These are phyloP conservation scores for Anableps anableps DNA, from an alignment of 2,797 vertebrate species.

Conservation along the genomic window DNA sequence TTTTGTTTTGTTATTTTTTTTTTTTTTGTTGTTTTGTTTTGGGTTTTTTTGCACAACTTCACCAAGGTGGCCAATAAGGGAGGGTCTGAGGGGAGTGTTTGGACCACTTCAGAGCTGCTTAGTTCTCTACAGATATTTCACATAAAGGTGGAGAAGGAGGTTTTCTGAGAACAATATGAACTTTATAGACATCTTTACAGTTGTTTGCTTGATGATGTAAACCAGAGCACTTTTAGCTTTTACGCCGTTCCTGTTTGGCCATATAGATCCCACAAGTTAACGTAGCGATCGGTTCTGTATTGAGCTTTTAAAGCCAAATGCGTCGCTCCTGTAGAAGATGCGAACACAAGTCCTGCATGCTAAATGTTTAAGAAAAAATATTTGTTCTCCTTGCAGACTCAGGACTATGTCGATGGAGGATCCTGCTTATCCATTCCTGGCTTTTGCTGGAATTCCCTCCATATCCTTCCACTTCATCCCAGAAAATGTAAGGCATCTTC, in stretches of 20 bases:
- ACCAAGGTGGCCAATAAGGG: no score
- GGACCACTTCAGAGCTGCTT: no score
- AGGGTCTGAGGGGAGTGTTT: no score
- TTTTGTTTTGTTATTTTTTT: no score
- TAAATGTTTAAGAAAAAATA: neutral
- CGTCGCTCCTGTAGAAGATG: neutral
- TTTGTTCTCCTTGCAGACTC: constrained; percentile 67
- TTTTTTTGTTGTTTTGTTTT: no score
- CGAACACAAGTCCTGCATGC: neutral
- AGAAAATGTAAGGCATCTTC: constrained; percentile 57
- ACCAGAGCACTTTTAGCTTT: neutral
- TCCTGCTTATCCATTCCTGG: constrained; percentile 88
- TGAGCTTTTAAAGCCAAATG: neutral
- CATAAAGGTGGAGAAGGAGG: neutral
- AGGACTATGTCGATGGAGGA: constrained; percentile 85
- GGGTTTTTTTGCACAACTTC: no score
- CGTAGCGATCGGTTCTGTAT: neutral
- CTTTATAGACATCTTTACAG: neutral
- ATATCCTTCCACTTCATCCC: constrained; percentile 88
- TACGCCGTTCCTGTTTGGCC: neutral
- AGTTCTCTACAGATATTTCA: neutral
- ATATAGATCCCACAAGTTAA: neutral
- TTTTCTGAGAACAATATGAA: neutral
- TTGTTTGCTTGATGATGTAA: neutral
- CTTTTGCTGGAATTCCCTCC: constrained; percentile 91